Evolutionary conservation across 2,888 invertebrate species (phyloP).

Genomic region (Tuberolachnus salignus): DNA sequence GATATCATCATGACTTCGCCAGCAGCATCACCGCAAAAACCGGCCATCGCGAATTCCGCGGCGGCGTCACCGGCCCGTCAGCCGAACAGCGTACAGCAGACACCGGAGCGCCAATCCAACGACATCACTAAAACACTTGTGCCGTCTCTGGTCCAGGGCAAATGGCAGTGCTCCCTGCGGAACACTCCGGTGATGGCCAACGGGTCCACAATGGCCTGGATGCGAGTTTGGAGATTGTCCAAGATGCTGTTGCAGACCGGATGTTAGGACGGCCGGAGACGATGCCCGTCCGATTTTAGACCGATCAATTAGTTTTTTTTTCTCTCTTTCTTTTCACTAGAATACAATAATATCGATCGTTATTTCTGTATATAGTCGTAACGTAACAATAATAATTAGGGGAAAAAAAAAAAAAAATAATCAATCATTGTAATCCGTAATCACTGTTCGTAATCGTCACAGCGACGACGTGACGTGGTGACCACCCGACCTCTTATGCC

Average conservation of each 20-base stretch:
- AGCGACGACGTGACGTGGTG: no score
- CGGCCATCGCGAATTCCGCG: conserved; percentile 50
- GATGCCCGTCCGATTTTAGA: neutral
- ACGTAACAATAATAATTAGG: no score
- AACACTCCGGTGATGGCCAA: conserved; percentile 59
- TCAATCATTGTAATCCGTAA: no score
- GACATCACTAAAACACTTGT: neutral
- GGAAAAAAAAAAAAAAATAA: no score
- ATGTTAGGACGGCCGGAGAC: conserved; percentile 58
- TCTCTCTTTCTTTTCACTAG: neutral
- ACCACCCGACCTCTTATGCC: no score
- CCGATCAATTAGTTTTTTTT: conserved; percentile 6
- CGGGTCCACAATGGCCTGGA: conserved; percentile 59
- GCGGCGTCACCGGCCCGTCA: conserved; percentile 50
- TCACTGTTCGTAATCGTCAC: neutral
- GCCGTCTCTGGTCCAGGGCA: conserved; percentile 54
- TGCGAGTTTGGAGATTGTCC: conserved; percentile 60
- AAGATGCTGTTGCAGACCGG: conserved; percentile 60
- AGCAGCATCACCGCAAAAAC: conserved; percentile 48
- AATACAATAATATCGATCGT: neutral
- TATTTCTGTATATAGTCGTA: neutral
- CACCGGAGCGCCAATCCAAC: conserved; percentile 35
- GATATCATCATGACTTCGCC: conserved; percentile 39
- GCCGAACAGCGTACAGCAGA: conserved; percentile 48
- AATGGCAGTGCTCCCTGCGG: conserved; percentile 59